Conservation (phyloP, 1,140 invertebrate genomes). For the Nylanderia fulva region DNA sequence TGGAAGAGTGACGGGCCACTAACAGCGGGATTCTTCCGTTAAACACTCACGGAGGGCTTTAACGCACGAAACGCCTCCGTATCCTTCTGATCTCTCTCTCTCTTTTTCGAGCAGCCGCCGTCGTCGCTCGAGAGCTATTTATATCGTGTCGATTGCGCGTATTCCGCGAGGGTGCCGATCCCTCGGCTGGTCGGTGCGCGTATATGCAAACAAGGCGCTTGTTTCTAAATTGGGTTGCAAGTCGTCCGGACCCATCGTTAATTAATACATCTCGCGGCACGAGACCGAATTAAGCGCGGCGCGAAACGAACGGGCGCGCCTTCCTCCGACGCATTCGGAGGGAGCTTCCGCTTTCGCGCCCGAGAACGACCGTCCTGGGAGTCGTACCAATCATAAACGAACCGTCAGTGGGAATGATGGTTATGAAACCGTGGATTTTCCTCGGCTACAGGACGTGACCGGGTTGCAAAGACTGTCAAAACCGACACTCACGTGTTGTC, state of each 20-base stretch:
- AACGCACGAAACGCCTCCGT: slow-evolving; percentile 31
- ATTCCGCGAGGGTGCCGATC: slow-evolving; percentile 37
- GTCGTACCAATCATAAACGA: slow-evolving; percentile 77
- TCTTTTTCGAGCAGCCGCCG: neutral
- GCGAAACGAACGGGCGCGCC: slow-evolving; percentile 13
- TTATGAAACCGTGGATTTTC: slow-evolving; percentile 54
- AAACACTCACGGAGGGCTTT: slow-evolving; percentile 36
- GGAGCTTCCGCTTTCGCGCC: slow-evolving; percentile 34
- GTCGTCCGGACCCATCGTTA: slow-evolving; percentile 75
- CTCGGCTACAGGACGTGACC: slow-evolving; percentile 23
- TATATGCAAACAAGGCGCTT: slow-evolving; percentile 79
- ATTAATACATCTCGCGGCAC: slow-evolving; percentile 78
- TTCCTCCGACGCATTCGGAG: slow-evolving; percentile 5
- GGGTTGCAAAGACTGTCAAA: slow-evolving; percentile 3
- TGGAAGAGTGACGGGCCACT: neutral
- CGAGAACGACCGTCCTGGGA: slow-evolving; percentile 76
- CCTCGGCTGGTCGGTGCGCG: slow-evolving; percentile 48
- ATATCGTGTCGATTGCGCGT: slow-evolving; percentile 71
- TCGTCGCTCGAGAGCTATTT: slow-evolving; percentile 53
- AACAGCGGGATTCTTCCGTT: slow-evolving; percentile 47
- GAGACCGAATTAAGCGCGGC: slow-evolving; percentile 67
- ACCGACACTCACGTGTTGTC: neutral
- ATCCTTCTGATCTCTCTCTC: neutral
- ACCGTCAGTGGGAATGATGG: slow-evolving; percentile 38
- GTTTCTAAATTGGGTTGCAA: slow-evolving; percentile 79